These are phyloP conservation scores for Hydrozoanthus tunicans DNA, from an alignment of 64 coral and sea anemone species.

Conservation along the genomic window DNA sequence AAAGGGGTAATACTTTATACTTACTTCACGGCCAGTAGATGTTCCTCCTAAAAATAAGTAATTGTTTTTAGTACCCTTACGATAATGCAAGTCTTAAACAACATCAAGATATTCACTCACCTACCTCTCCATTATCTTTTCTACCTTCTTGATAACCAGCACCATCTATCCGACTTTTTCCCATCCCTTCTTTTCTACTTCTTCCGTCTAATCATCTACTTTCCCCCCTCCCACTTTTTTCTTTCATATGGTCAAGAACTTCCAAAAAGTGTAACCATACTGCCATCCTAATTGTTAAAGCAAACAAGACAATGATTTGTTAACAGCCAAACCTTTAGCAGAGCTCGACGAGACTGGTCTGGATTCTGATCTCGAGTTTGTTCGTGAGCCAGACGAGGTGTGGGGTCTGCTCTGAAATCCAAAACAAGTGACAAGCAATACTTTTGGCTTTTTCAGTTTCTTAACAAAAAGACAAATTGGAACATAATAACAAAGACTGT, in stretches of 20 bases:
- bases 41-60: conserved; percentile 15
- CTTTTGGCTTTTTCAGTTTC: too few relatives aligned
- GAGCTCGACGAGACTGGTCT: neutral
- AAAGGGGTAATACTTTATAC: neutral
- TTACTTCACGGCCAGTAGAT: neutral
- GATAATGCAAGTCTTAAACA: too few relatives aligned
- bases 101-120: too few relatives aligned
- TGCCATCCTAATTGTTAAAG: too few relatives aligned
- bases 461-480: too few relatives aligned
- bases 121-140: neutral
- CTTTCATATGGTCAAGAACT: too few relatives aligned
- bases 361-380: conserved; percentile 12
- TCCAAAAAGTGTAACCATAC: too few relatives aligned
- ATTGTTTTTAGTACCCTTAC: neutral
- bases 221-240: too few relatives aligned
- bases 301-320: neutral
- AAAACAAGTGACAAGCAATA: neutral
- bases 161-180: neutral
- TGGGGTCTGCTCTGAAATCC: conserved; percentile 18
- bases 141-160: neutral
- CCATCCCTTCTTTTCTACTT: neutral
- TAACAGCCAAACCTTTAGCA: neutral
- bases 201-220: neutral
- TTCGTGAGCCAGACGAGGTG: conserved; percentile 4
- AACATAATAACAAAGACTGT: too few relatives aligned